Base-by-base conservation (phyloP, 2,888 invertebrate species). In the Chaitophorus viminalis region DNA sequence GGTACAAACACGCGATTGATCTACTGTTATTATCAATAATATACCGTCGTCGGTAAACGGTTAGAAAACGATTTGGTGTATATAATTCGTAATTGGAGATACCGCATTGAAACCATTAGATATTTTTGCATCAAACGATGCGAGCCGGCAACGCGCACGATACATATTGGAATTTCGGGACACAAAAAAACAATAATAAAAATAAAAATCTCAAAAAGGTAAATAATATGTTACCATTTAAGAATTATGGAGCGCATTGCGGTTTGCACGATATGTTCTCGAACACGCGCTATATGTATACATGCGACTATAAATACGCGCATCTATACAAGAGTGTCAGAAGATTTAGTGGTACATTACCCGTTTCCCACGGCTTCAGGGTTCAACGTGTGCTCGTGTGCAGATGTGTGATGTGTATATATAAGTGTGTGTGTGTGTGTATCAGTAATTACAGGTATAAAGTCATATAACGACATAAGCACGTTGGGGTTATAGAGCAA, bases 331-430 rank as follows among this genome's bases (percentile, higher is more conserved):
- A 36, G 46, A 68, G 85, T 68, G 78, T 70, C 78, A 11, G 78
- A 78, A 68, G 78, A 87, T 74, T 54, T 54, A 79, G 79, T 74
- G 86, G 74, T 79, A 79, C 86, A 78, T 74, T 79, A 79, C 74
- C 79, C 86, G 86, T 87, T 87, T 87, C 86, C 86, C 86, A 87
- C 86, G 86, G 72, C 78, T 60, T 31, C 78, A 6, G 86, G 86
- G 86, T 72, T 60, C n/a, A 79, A 65, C n/a, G 36, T 36, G 79
- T 70, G 68, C 68, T n/a, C 68, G 68, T 29, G 68, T 29, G 68
- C 33, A 70, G 52, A 29, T 46, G 46, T 52, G 31, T 70, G 0
- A 21, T 52, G 39, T 70, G 6, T 36, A 25, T 74, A 78, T 52
- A 39, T 31, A 39, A 9, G 33, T 17, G 39, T 3, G 21, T 29